Evolutionary conservation across 2,797 vertebrate genomes (phyloP).

Genomic region (Dallia pectoralis): DNA sequence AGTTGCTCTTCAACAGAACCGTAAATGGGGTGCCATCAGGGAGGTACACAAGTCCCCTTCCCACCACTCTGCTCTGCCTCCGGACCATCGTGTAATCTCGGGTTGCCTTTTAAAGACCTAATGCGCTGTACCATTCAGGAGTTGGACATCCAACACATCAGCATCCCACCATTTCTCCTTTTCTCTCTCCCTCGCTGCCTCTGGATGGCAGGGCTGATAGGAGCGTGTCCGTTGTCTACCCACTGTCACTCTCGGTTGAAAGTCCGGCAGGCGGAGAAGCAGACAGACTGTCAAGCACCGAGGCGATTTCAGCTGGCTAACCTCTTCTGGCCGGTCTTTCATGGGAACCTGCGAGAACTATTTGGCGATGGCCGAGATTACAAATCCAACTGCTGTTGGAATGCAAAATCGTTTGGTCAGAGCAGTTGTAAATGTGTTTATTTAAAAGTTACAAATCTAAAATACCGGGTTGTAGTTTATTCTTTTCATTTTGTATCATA

Average conservation of each 20-base stretch:
- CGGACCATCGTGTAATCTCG: not conserved
- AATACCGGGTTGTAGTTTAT: not conserved
- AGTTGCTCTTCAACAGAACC: not conserved
- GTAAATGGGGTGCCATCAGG: not conserved
- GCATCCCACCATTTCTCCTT: conserved; percentile 2
- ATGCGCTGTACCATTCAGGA: not conserved
- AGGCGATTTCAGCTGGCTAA: conserved; percentile 22
- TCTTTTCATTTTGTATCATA: not conserved
- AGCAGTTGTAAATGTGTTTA: not conserved
- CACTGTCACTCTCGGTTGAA: not conserved
- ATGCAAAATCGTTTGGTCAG: conserved; percentile 30
- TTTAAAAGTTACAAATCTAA: not conserved
- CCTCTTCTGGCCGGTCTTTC: conserved; percentile 12
- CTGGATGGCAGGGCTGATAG: not conserved
- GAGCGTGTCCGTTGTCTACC: not conserved
- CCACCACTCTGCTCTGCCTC: not conserved
- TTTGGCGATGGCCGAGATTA: conserved; percentile 9
- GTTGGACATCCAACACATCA: not conserved
- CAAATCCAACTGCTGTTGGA: conserved; percentile 32
- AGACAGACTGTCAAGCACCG: not conserved
- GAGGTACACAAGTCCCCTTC: not conserved
- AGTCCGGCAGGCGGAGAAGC: too few species aligned
- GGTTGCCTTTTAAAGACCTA: not conserved
- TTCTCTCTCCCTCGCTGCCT: not conserved
- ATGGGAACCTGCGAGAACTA: not conserved